phyloP scores from a whole-genome alignment of 2,888 invertebrate species.

The Micropterix aruncella region DNA sequence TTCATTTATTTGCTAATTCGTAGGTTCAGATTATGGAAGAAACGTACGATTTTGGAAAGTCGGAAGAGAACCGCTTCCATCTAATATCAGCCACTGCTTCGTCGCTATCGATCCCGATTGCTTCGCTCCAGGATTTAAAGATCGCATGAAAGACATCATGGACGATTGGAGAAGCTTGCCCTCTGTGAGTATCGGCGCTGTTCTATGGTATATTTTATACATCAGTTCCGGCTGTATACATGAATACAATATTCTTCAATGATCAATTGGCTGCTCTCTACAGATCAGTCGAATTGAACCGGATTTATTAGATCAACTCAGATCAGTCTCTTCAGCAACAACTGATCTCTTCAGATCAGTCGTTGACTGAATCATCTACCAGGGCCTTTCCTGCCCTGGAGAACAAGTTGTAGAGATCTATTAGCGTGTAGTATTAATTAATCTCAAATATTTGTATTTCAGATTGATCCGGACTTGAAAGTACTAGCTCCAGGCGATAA shows the following conservation, averaged over 20 bases:
- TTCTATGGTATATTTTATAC: background rate
- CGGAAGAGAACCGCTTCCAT: constrained; percentile 33
- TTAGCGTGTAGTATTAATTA: no score
- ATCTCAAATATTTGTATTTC: no score
- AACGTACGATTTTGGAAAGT: constrained; percentile 54
- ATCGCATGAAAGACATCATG: constrained; percentile 49
- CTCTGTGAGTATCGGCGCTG: constrained; percentile 28
- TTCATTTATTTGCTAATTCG: constrained; percentile 5
- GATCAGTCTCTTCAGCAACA: no score
- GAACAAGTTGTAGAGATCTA: no score
- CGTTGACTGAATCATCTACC: no score
- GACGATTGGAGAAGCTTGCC: constrained; percentile 38
- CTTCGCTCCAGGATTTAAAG: constrained; percentile 56
- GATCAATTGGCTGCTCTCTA: no score
- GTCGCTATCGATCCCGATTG: constrained; percentile 60
- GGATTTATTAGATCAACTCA: no score
- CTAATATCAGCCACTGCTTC: constrained; percentile 68
- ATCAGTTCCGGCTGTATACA: no score
- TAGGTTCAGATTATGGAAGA: constrained; percentile 43
- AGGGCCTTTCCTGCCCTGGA: no score
- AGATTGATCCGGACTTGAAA: background rate
- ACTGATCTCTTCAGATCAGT: no score
- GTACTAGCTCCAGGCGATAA: background rate
- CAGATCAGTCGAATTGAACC: no score
- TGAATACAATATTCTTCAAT: no score